Percentiles rank a stretch among this genome's conserved stretches.
These are phyloP conservation scores for Halocynthia roretzi DNA, from an alignment of 23 tunicate genomes.

Conservation along the genomic window DNA sequence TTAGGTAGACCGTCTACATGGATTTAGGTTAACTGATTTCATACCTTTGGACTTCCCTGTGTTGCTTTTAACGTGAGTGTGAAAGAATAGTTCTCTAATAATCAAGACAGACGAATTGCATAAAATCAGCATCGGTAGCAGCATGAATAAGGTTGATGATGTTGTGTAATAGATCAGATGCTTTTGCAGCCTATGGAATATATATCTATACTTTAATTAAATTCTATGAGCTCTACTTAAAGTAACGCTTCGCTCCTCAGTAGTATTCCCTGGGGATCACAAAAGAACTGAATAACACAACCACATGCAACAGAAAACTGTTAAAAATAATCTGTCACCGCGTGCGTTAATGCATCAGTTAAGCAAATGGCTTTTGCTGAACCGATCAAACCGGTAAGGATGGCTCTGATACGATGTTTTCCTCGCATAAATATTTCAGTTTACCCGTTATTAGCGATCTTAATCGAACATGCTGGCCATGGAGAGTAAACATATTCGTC, in stretches of 20 bases:
- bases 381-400: too few species aligned
- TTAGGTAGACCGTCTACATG: too few species aligned
- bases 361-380: too few species aligned
- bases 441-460: conserved; percentile 25
- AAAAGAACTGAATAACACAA: too few species aligned
- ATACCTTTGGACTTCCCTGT: conserved; percentile 29
- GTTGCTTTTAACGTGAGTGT: conserved; percentile 8
- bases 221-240: not conserved
- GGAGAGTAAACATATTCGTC: conserved; percentile 1
- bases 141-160: conserved; percentile 26
- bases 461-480: conserved; percentile 58
- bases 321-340: too few species aligned
- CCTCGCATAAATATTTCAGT: too few species aligned
- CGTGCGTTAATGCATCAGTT: too few species aligned
- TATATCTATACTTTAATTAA: too few species aligned
- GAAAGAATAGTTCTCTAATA: conserved; percentile 19
- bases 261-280: too few species aligned
- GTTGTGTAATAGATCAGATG: conserved; percentile 39
- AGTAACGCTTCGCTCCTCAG: too few species aligned
- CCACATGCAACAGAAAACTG: too few species aligned
- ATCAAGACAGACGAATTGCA: conserved; percentile 16
- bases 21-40: not conserved
- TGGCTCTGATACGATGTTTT: too few species aligned
- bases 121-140: conserved; percentile 23
- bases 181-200: conserved; percentile 8